phyloP scores from a whole-genome alignment of 2,888 invertebrate species.

The Napeogenes sylphis region DNA sequence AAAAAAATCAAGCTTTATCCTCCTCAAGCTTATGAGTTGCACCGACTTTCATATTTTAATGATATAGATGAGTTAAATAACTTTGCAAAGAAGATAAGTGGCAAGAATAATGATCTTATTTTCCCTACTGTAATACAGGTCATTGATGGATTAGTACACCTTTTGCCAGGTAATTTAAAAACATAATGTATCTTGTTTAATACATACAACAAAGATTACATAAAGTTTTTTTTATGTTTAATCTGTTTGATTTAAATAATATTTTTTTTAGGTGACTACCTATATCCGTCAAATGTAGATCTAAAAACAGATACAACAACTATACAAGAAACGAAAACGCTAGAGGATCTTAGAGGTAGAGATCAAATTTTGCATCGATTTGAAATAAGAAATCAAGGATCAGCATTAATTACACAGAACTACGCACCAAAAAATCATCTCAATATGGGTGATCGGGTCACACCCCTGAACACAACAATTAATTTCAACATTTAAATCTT shows the following conservation, averaged over 20 bases:
- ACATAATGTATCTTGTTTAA: not conserved
- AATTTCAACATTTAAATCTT: constrained; percentile 27
- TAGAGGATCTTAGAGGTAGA: constrained; percentile 52
- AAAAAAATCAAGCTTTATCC: constrained; percentile 78
- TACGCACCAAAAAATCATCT: constrained; percentile 56
- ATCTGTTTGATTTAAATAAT: not conserved
- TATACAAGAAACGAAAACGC: constrained; percentile 47
- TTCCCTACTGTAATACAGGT: constrained; percentile 76
- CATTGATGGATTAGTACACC: constrained; percentile 76
- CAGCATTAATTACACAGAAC: constrained; percentile 50
- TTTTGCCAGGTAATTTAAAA: constrained; percentile 78
- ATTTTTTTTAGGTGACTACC: constrained; percentile 69
- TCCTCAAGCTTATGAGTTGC: constrained; percentile 88
- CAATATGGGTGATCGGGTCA: constrained; percentile 57
- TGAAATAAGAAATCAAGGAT: constrained; percentile 38
- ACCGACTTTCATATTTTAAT: constrained; percentile 76
- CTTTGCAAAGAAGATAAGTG: constrained; percentile 78
- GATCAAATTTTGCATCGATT: constrained; percentile 51
- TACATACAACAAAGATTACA: not conserved
- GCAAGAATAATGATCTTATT: constrained; percentile 70
- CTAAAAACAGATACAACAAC: constrained; percentile 38
- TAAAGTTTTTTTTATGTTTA: not conserved
- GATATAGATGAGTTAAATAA: constrained; percentile 76
- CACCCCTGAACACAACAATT: constrained; percentile 38
- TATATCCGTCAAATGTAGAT: constrained; percentile 65